Conservation (phyloP, 1,140 invertebrate genomes). For the Macrosteles quadrilineatus region DNA sequence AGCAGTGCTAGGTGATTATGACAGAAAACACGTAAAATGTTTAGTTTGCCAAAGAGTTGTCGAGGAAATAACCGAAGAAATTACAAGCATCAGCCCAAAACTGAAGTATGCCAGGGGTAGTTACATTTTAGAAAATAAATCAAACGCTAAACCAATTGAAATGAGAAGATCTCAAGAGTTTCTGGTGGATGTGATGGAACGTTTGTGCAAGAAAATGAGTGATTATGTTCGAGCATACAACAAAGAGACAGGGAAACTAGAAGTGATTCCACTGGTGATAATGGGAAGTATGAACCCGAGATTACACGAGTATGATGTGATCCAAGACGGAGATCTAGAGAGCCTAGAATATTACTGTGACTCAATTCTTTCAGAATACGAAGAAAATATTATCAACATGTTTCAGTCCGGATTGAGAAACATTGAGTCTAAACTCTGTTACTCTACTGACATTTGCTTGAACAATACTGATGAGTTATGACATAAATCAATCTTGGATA, state of each 20-base stretch:
- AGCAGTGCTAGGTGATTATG: not conserved
- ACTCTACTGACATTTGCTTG: too few species aligned
- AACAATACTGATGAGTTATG: not conserved
- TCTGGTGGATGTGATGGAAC: not conserved
- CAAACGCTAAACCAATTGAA: not conserved
- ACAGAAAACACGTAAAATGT: slow-evolving; percentile 10
- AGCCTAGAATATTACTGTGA: not conserved
- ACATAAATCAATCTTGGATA: too few species aligned
- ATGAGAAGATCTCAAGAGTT: not conserved
- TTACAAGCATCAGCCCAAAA: not conserved
- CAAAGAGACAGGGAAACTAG: not conserved
- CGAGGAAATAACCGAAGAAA: not conserved
- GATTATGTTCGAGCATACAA: not conserved
- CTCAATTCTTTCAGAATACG: not conserved
- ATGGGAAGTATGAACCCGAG: not conserved
- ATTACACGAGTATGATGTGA: not conserved
- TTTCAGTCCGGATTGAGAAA: not conserved
- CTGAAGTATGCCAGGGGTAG: not conserved
- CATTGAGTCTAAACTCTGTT: too few species aligned
- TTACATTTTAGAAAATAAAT: not conserved
- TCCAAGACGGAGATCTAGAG: not conserved
- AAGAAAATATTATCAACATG: not conserved
- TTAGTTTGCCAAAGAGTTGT: not conserved
- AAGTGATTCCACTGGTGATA: not conserved
- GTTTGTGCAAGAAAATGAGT: not conserved